Evolutionary conservation across 2,888 invertebrate species (phyloP).

Genomic region (Trichacis sp.): DNA sequence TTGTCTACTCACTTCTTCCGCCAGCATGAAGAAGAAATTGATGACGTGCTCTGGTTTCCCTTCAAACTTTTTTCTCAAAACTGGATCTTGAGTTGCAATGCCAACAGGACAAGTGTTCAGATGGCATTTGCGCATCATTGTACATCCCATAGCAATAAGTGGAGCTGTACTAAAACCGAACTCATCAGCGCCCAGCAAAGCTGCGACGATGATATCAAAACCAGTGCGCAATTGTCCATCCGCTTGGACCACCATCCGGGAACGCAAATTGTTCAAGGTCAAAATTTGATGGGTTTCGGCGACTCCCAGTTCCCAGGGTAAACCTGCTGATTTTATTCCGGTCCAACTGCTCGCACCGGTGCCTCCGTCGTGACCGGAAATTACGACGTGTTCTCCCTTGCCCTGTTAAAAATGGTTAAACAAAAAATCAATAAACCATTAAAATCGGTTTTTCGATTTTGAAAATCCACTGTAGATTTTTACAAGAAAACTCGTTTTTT

Average conservation of each 20-base stretch:
- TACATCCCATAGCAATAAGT: constrained; percentile 96
- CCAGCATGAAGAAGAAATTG: constrained; percentile 97
- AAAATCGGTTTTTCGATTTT: too few relatives aligned
- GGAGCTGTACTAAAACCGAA: constrained; percentile 99
- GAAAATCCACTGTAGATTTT: too few relatives aligned
- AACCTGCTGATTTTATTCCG: constrained; percentile 96
- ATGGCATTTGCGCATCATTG: constrained; percentile 99
- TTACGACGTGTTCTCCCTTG: constrained; percentile 98
- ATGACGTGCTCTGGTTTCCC: constrained; percentile 98
- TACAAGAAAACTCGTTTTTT: too few relatives aligned
- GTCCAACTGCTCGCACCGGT: constrained; percentile 99
- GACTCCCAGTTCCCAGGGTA: constrained; percentile 98
- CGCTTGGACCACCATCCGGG: constrained; percentile 94
- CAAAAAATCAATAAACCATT: too few relatives aligned
- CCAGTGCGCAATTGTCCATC: constrained; percentile 96
- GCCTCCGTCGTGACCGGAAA: constrained; percentile 99
- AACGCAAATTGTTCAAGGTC: constrained; percentile 91
- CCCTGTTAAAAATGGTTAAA: too few relatives aligned
- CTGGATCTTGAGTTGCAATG: constrained; percentile 98
- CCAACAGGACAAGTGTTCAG: constrained; percentile 99
- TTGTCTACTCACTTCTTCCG: constrained; percentile 84
- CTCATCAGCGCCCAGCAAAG: constrained; percentile 96
- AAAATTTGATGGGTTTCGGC: constrained; percentile 99
- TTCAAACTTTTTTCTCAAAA: constrained; percentile 93
- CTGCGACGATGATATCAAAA: constrained; percentile 96